Evolutionary conservation across 2,113 vertebrate species (phyloP), one percentile per base, ranked within the genome.

Genomic region (Alosa alosa): DNA sequence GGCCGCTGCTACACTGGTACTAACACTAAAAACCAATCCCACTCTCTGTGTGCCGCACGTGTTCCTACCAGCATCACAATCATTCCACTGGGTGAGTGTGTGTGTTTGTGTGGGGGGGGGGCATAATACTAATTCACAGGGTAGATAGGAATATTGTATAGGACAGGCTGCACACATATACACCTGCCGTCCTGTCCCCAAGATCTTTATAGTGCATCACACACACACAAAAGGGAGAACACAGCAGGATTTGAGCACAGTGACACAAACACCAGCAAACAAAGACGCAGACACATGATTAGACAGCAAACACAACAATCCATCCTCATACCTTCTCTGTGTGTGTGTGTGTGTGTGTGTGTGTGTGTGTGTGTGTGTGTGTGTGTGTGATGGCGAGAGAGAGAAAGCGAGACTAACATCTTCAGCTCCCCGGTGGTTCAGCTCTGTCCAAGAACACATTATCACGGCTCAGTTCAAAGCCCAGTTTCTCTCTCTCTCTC

Each of bases 381-480:
- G 50, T 18, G 18, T 57, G 52, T 57, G 18, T 57, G 60, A 68
- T 7, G 25, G 60, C 6, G 17, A 20, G 52, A 11, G n/a, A 31
- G 57, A n/a, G n/a, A n/a, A n/a, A 31, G 60, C 22, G 11, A 68
- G 60, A 7, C 10, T 55, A 17, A 55, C 50, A 55, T 31, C 60
- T 68, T 6, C 25, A 25, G 6, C 60, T 68, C 60, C 25, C 60
- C n/a, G 10, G n/a, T 25, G 60, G 7, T 25, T 25, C 60, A 68
- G 60, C 60, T 68, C n/a, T 68, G 60, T 68, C 60, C 60, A 68
- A 68, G n/a, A 31, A 31, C 60, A 68, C 60, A 68, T 68, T 68
- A 68, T 8, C 60, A 68, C n/a, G 25, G n/a, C 60, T 68, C 60
- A 25, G 18, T 57, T 68, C 60, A 25, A 68, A 25, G 25, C 60